phyloP scores from a whole-genome alignment of 2,888 invertebrate genomes.

The Platycheirus rosarum region DNA sequence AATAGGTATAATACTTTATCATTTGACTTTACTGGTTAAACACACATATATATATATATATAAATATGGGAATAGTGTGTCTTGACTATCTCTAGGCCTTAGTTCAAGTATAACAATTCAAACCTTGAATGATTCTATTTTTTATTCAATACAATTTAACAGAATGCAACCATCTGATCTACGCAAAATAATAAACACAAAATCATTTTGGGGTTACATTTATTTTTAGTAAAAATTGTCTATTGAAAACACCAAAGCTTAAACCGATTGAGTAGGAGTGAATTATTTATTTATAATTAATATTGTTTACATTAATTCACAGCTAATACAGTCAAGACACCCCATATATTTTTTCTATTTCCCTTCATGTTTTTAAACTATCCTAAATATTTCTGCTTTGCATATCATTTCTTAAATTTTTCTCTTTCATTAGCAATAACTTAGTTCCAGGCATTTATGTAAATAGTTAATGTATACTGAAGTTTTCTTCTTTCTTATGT shows the following conservation, averaged over 20 bases:
- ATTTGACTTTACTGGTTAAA: constrained; percentile 67
- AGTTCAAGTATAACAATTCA: too few relatives aligned
- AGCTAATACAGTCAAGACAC: constrained; percentile 35
- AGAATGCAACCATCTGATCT: too few relatives aligned
- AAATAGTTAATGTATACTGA: constrained; percentile 58
- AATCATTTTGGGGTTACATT: too few relatives aligned
- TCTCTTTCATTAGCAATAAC: constrained; percentile 39
- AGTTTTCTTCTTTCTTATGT: constrained; percentile 39
- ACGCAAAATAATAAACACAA: too few relatives aligned
- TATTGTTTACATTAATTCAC: too few relatives aligned
- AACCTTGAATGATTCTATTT: too few relatives aligned
- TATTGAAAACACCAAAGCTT: too few relatives aligned
- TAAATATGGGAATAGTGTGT: constrained; percentile 29
- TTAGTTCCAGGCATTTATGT: constrained; percentile 64
- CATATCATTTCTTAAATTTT: constrained; percentile 43
- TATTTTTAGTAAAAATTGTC: too few relatives aligned
- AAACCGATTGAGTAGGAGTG: too few relatives aligned
- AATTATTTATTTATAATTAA: too few relatives aligned
- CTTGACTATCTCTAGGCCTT: too few relatives aligned
- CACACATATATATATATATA: constrained; percentile 39
- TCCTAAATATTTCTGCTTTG: constrained; percentile 60
- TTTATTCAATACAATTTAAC: too few relatives aligned
- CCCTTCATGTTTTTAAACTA: constrained; percentile 51
- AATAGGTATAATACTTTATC: constrained; percentile 64
- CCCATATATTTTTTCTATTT: constrained; percentile 17